Evolutionary conservation across 2,888 invertebrate genomes (phyloP).

Genomic region (Melipona beecheii): DNA sequence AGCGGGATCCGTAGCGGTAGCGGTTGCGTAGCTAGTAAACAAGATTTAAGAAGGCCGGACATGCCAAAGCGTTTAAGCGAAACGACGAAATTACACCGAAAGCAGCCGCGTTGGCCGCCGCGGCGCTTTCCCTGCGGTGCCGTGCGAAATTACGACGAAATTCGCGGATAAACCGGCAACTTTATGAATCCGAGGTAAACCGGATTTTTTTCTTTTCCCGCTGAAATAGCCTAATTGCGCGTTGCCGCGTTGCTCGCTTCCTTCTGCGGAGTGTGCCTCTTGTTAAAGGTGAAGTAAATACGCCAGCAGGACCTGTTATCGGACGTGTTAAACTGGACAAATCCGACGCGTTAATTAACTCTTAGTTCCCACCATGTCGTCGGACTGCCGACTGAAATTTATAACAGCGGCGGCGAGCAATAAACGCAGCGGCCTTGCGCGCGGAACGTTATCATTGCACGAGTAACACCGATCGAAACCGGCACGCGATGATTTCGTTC

Average conservation of each 20-base stretch:
- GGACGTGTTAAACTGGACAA: slow-evolving; percentile 3
- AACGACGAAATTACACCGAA: slow-evolving; percentile 5
- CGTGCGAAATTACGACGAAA: slow-evolving; percentile 18
- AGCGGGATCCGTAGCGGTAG: too few species aligned
- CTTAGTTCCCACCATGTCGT: slow-evolving; percentile 45
- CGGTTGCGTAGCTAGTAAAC: slow-evolving; percentile 12
- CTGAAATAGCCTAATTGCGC: slow-evolving; percentile 43
- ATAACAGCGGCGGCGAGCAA: slow-evolving; percentile 18
- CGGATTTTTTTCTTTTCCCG: slow-evolving; percentile 19
- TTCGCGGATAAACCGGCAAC: slow-evolving; percentile 31
- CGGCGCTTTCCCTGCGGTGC: neutral
- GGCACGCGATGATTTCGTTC: neutral
- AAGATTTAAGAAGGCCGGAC: slow-evolving; percentile 21
- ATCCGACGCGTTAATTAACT: slow-evolving; percentile 47
- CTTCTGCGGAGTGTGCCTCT: neutral
- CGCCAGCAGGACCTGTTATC: neutral
- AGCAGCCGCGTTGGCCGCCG: neutral
- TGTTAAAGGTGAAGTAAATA: neutral
- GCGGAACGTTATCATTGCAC: neutral
- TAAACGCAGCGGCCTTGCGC: neutral
- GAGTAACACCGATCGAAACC: slow-evolving; percentile 42
- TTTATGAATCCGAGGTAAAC: slow-evolving; percentile 4
- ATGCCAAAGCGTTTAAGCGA: slow-evolving; percentile 21
- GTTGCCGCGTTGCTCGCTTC: neutral
- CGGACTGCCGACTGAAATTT: slow-evolving; percentile 41